These are phyloP conservation scores for Hippocampus mohnikei DNA, from an alignment of 2,113 vertebrate genomes.

Conservation along the genomic window DNA sequence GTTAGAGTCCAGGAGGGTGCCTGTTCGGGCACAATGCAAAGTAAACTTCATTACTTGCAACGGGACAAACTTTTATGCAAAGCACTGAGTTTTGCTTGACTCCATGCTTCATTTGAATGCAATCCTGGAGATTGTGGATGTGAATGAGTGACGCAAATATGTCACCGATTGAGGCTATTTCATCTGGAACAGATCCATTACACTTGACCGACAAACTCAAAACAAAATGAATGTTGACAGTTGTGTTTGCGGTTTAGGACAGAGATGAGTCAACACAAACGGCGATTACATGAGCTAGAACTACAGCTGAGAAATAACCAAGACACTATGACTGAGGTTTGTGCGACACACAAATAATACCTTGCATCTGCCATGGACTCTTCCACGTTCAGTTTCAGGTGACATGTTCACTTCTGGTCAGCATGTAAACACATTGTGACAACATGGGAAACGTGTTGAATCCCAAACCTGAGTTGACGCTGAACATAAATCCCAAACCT, in stretches of 20 bases:
- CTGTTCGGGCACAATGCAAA: background rate
- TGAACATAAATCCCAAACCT: too few species aligned
- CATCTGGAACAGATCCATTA: background rate
- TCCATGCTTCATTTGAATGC: background rate
- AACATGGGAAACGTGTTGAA: too few species aligned
- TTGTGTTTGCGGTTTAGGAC: conserved; percentile 62
- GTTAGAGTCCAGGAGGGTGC: background rate
- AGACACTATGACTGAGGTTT: conserved; percentile 80
- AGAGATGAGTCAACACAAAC: conserved; percentile 84
- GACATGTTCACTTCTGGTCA: background rate
- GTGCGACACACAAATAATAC: background rate
- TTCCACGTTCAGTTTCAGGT: background rate
- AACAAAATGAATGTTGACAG: background rate
- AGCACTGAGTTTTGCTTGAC: background rate
- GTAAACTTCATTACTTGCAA: background rate
- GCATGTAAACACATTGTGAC: background rate
- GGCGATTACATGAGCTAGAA: conserved; percentile 78
- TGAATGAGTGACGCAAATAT: background rate
- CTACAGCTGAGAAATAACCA: conserved; percentile 80
- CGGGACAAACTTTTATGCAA: background rate
- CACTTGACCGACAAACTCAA: background rate
- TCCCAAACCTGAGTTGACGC: too few species aligned
- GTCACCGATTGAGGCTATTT: background rate
- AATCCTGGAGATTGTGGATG: background rate
- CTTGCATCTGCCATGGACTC: background rate